phyloP scores from a whole-genome alignment of 1,140 invertebrate species.

The Papilio aristodemus region DNA sequence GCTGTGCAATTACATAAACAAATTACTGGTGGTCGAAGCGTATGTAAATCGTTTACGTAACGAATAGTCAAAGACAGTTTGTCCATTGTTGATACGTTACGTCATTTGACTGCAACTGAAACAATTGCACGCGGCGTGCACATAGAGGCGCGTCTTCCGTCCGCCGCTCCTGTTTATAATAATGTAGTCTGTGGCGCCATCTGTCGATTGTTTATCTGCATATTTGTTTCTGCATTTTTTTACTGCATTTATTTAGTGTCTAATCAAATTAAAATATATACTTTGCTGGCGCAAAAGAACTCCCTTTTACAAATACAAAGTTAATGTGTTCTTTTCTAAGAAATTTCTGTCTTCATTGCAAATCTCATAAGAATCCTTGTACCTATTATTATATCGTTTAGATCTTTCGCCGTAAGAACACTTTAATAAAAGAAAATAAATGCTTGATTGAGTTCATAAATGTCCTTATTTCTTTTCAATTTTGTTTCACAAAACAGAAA shows the following conservation, averaged over 20 bases:
- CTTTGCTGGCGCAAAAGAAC: too few relatives aligned
- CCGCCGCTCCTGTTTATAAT: constrained; percentile 25
- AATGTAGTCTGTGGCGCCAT: constrained; percentile 37
- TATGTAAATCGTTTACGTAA: constrained; percentile 26
- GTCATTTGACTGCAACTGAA: constrained; percentile 35
- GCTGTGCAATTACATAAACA: neutral
- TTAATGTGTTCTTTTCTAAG: too few relatives aligned
- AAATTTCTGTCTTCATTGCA: neutral
- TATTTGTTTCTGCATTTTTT: constrained; percentile 38
- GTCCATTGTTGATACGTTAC: constrained; percentile 25
- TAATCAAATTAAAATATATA: too few relatives aligned
- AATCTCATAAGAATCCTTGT: neutral
- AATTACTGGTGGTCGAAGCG: neutral
- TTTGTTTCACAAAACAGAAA: constrained; percentile 56
- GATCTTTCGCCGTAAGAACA: neutral
- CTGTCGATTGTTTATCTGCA: constrained; percentile 55
- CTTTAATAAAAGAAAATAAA: too few relatives aligned
- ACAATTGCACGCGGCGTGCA: constrained; percentile 30
- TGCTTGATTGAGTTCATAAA: constrained; percentile 50
- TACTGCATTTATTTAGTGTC: too few relatives aligned
- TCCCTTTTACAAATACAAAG: too few relatives aligned
- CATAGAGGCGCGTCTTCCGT: constrained; percentile 27
- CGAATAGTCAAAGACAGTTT: constrained; percentile 19
- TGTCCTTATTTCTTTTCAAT: constrained; percentile 46
- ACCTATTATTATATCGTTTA: neutral